phyloP scores from a whole-genome alignment of 2,113 vertebrate species.

The Pseudolaguvia tuberculata region DNA sequence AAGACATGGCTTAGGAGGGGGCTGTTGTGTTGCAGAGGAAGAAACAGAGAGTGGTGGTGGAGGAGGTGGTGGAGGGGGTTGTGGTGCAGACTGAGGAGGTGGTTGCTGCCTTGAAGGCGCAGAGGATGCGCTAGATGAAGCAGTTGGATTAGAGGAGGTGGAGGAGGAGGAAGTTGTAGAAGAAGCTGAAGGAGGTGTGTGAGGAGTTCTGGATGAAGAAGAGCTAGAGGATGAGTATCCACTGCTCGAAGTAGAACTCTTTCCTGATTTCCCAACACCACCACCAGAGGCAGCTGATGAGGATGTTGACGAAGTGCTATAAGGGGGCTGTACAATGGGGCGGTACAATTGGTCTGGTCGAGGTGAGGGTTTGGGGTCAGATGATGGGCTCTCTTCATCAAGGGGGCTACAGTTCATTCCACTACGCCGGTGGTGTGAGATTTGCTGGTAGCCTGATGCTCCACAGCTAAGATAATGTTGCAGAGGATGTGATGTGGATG shows the following conservation, averaged over 20 bases:
- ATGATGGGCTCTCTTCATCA: slow-evolving; percentile 74
- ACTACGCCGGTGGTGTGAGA: slow-evolving; percentile 64
- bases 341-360: slow-evolving; percentile 71
- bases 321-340: slow-evolving; percentile 77
- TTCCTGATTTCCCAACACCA: slow-evolving; percentile 53
- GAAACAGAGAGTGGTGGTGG: slow-evolving; percentile 57
- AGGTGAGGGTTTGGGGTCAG: slow-evolving; percentile 60
- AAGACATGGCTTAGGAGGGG: slow-evolving; percentile 58
- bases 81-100: slow-evolving; percentile 53
- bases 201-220: slow-evolving; percentile 61
- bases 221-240: slow-evolving; percentile 65
- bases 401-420: slow-evolving; percentile 77
- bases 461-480: slow-evolving; percentile 84
- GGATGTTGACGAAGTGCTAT: slow-evolving; percentile 60
- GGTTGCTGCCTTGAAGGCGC: slow-evolving; percentile 63
- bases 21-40: slow-evolving; percentile 56
- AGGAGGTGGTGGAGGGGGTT: slow-evolving; percentile 52
- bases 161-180: slow-evolving; percentile 57
- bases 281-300: slow-evolving; percentile 47
- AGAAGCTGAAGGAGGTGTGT: slow-evolving; percentile 62
- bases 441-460: slow-evolving; percentile 77
- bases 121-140: slow-evolving; percentile 60
- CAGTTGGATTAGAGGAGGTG: slow-evolving; percentile 64
- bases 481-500: slow-evolving; percentile 69
- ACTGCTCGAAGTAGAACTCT: slow-evolving; percentile 62